Evolutionary conservation across 2,888 invertebrate genomes (phyloP).

Genomic region (Prosopocoilus inquinatus): DNA sequence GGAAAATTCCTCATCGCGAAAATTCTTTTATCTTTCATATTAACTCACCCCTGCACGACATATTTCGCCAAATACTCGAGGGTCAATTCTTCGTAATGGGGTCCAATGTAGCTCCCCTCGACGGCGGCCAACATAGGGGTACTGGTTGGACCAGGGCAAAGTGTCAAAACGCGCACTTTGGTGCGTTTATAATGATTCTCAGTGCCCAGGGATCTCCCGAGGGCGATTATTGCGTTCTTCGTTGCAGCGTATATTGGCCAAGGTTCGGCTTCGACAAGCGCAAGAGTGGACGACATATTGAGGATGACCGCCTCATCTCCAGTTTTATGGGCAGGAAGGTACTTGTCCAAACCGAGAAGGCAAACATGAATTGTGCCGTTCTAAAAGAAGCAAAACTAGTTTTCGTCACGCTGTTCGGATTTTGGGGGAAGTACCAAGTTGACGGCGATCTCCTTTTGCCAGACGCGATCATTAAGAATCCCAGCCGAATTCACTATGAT

Average conservation of each 20-base stretch:
- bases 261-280: neutral
- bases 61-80: no score
- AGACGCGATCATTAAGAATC: conserved; percentile 5
- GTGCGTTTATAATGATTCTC: conserved; percentile 5
- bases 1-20: neutral
- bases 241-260: conserved; percentile 11
- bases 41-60: no score
- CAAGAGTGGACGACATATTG: conserved; percentile 12
- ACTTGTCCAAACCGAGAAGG: conserved; percentile 8
- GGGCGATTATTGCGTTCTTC: conserved; percentile 7
- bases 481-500: conserved; percentile 17
- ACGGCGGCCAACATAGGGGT: neutral
- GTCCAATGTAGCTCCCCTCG: neutral
- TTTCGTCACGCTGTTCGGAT: no score
- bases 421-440: conserved; percentile 6
- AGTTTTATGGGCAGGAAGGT: conserved; percentile 12
- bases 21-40: no score
- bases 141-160: conserved; percentile 11
- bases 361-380: conserved; percentile 14
- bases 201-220: conserved; percentile 4
- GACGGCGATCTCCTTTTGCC: conserved; percentile 14
- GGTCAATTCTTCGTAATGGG: neutral
- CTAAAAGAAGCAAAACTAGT: conserved; percentile 3
- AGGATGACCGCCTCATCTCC: conserved; percentile 11
- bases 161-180: conserved; percentile 7